Percentiles rank a stretch among this genome's conserved stretches.
Evolutionary conservation across 1,140 invertebrate genomes (phyloP).

Genomic region (Choristoneura fumiferana): DNA sequence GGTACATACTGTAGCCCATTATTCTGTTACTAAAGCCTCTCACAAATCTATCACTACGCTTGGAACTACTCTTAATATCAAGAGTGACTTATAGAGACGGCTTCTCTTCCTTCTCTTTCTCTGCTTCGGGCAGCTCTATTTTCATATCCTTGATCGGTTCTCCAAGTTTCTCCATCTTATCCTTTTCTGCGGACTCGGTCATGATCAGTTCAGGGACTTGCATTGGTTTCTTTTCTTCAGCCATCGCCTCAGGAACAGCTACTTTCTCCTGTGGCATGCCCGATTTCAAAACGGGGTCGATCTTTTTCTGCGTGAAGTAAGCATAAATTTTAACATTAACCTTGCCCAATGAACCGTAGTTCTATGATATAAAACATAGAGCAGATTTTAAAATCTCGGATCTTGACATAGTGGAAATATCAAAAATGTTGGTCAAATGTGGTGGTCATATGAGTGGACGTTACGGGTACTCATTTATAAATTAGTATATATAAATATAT

Average conservation of each 20-base stretch:
- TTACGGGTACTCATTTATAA: too few species aligned
- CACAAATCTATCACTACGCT: constrained; percentile 22
- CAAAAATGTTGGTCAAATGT: too few species aligned
- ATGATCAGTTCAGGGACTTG: constrained; percentile 72
- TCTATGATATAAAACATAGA: too few species aligned
- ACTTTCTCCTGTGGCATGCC: constrained; percentile 37
- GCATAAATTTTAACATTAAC: too few species aligned
- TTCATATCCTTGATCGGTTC: constrained; percentile 34
- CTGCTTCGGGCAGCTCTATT: constrained; percentile 36
- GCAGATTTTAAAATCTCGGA: too few species aligned
- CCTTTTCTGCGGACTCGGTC: constrained; percentile 47
- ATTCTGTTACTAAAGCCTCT: constrained; percentile 21
- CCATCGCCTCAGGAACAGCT: constrained; percentile 30
- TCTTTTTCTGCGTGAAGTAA: constrained; percentile 37
- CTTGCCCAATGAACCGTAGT: too few species aligned
- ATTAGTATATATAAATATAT: too few species aligned
- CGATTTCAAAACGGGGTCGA: constrained; percentile 33
- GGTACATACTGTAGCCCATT: constrained; percentile 37
- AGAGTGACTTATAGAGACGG: background rate
- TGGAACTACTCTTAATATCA: background rate
- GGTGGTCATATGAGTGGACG: too few species aligned
- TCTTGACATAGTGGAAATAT: too few species aligned
- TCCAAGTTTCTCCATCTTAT: constrained; percentile 34
- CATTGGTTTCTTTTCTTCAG: constrained; percentile 41
- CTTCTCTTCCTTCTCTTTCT: constrained; percentile 15